A percentile compares a stretch with the other conserved stretches of the same genome.
Conservation (phyloP, 2,888 invertebrate species). For the Zeuzera pyrina region DNA sequence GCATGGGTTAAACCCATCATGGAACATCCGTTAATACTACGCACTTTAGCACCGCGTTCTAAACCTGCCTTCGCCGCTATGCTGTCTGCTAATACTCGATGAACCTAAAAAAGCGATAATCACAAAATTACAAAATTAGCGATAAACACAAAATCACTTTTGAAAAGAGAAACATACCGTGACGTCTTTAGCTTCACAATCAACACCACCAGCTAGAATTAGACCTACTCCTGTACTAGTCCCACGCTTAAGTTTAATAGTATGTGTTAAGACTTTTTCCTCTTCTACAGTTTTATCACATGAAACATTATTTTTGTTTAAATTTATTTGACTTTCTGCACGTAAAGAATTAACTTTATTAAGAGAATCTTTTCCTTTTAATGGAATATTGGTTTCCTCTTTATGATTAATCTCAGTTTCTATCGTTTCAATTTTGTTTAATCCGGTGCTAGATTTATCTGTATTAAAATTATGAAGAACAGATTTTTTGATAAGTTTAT, state of each 20-base stretch:
- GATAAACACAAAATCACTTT: slow-evolving; percentile 8
- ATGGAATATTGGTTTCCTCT: slow-evolving; percentile 22
- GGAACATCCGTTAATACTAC: slow-evolving; percentile 89
- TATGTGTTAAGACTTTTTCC: slow-evolving; percentile 33
- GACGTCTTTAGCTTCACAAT: slow-evolving; percentile 93
- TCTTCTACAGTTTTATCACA: slow-evolving; percentile 27
- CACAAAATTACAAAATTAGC: slow-evolving; percentile 10
- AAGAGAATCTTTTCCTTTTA: slow-evolving; percentile 18
- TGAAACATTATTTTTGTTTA: slow-evolving; percentile 19
- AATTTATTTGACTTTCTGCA: slow-evolving; percentile 14
- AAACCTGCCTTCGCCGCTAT: slow-evolving; percentile 91
- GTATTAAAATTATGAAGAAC: slow-evolving; percentile 31
- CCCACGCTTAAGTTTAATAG: slow-evolving; percentile 48
- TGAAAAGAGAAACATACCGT: slow-evolving; percentile 82
- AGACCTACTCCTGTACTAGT: slow-evolving; percentile 83
- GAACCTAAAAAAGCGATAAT: slow-evolving; percentile 73
- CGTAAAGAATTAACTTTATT: slow-evolving; percentile 2
- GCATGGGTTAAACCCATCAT: slow-evolving; percentile 89
- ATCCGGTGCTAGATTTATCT: not conserved
- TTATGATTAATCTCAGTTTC: slow-evolving; percentile 20
- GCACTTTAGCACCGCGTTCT: slow-evolving; percentile 88
- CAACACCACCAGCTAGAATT: slow-evolving; percentile 89
- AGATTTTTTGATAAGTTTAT: slow-evolving; percentile 49
- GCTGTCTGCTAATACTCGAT: slow-evolving; percentile 89
- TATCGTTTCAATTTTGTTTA: slow-evolving; percentile 6